Base-by-base conservation (phyloP, 2,797 vertebrate species). In the Pangasius larnaudii region DNA sequence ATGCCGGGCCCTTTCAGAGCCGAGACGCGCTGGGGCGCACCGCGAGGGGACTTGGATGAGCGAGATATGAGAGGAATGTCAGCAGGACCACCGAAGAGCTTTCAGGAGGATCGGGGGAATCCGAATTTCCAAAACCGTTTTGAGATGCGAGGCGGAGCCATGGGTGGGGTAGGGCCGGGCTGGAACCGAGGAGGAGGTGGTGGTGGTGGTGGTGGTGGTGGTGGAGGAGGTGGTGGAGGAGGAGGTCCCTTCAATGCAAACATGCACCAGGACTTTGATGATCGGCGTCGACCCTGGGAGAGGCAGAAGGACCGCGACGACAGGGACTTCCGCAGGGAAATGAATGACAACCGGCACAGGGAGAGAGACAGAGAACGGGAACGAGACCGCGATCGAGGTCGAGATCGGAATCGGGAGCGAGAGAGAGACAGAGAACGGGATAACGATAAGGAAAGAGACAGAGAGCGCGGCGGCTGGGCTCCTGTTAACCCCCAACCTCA, bases 251-350 rank as follows among this genome's bases (percentile, higher is more conserved):
- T 98, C 92, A 98, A 97, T 83, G 96, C 95, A 89, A 98, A 98
- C 92, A 88, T 96, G 87, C 97, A 98, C 92, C 97, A 98, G 95
- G 99, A 99, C 96, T 97, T 99, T 90, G 99, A 99, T 94, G 99
- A 99, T 74, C 97, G 98, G 84, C 96, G 98, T 92, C 97, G 97
- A 89, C 97, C 97, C 27, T 99, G 99, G 99, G 99, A 99, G 92
- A 97, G 98, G 90, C 98, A 99, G 86, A 97, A 98, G 93, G 98
- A 99, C 94, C 96, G 98, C 85, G 98, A 99, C 90, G 98, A 99
- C 94, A 95, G 98, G 95, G 98, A 98, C 95, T 99, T 99, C 93
- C 96, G 97, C 92, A 96, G 97, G 93, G 98, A 99, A 92, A 94
- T 99, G 90, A 99, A 99, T 30, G 98, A 98, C 63, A 98, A 94